Evolutionary conservation across 2,888 invertebrate species (phyloP), one percentile per base, ranked within the genome.

Genomic region (Chalcis sispes): DNA sequence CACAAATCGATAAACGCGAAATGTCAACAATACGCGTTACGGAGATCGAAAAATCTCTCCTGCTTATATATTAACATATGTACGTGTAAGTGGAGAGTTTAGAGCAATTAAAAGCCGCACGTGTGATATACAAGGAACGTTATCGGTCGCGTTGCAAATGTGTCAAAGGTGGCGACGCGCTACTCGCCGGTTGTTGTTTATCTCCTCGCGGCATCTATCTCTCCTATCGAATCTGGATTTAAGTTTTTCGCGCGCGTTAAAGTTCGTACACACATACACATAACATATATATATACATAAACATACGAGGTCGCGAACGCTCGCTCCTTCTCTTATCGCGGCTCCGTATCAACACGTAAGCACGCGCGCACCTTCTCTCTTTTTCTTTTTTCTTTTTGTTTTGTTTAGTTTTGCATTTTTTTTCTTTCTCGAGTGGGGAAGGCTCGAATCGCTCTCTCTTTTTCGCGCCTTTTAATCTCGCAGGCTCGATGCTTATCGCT

Each of bases 91-190:
- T n/a, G n/a, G n/a, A n/a, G n/a, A n/a, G n/a, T n/a, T n/a, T n/a
- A 42, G 27, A 50, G 67, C 54, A 73, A 73, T 73, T 73, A 73
- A 73, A 72, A 67, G 58, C 2, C 59, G 59, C 61, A 42, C 67
- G 59, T 46, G 73, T 61, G 59, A 73, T 73, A 59, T 59, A 52
- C 42, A 61, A 54, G 61, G 46, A 8, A 10, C 29, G 20, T 73
- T 67, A 74, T 74, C 67, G 42, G 23, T 7, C 10, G 18, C 50
- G 23, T 23, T 2, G 58, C 56, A 56, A 69, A 69, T 69, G 62
- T 54, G 73, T 73, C 73, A 73, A 73, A 73, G 74, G 62, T 72
- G 71, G 71, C 62, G 62, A 71, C 42, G 71, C 1, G 18, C 32
- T 48, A 18, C n/a, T 13, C n/a, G 42, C 46, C 18, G 29, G 58